phyloP scores from a whole-genome alignment of 2,888 invertebrate genomes.

The Marronus borbonicus region DNA sequence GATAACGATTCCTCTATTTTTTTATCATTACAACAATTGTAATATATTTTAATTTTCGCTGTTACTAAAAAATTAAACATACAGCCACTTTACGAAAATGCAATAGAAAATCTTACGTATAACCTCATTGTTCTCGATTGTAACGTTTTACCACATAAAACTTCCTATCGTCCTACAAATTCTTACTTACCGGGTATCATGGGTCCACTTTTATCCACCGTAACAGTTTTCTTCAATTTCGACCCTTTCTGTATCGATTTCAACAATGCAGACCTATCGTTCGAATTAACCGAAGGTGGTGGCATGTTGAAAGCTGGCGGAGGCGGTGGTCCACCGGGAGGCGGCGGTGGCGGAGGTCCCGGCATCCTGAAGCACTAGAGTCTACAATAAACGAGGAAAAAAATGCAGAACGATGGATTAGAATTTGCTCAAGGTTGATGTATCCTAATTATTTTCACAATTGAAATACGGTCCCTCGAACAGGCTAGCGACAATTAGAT shows the following conservation, averaged over 20 bases:
- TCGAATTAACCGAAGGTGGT: slow-evolving; percentile 71
- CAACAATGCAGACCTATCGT: slow-evolving; percentile 80
- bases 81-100: no score
- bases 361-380: slow-evolving; percentile 63
- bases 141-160: no score
- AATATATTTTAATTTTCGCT: no score
- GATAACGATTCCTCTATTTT: no score
- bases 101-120: no score
- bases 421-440: slow-evolving; percentile 39
- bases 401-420: not conserved
- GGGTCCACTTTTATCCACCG: slow-evolving; percentile 93
- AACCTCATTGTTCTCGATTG: no score
- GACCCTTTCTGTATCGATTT: slow-evolving; percentile 89
- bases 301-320: slow-evolving; percentile 76
- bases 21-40: no score
- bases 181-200: slow-evolving; percentile 76
- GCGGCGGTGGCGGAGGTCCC: slow-evolving; percentile 77
- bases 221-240: slow-evolving; percentile 86
- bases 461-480: not conserved
- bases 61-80: no score
- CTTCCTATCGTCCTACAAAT: no score
- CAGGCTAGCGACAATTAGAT: slow-evolving; percentile 8
- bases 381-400: slow-evolving; percentile 8
- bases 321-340: slow-evolving; percentile 78
- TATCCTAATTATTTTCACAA: slow-evolving; percentile 13